These are phyloP conservation scores for Mustelus asterias DNA, from an alignment of 2,113 vertebrate species.

Conservation along the genomic window DNA sequence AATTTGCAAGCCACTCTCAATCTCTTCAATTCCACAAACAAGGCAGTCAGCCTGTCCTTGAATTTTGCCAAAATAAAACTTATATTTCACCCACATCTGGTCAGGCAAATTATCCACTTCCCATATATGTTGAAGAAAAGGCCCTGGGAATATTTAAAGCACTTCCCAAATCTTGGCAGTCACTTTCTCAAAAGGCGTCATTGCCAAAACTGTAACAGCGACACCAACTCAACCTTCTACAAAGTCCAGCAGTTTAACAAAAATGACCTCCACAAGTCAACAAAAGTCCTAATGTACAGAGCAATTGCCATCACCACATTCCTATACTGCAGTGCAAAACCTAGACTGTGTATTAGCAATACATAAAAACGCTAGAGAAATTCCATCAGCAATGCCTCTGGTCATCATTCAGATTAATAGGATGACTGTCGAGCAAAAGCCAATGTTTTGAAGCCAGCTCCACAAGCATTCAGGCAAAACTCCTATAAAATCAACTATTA, in stretches of 20 bases:
- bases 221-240: not conserved
- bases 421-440: not conserved
- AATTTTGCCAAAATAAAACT: too few species aligned
- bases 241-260: not conserved
- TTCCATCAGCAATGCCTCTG: not conserved
- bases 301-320: not conserved
- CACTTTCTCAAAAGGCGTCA: too few species aligned
- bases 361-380: not conserved
- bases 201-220: not conserved
- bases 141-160: too few species aligned
- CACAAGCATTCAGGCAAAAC: not conserved
- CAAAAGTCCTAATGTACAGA: not conserved
- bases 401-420: not conserved
- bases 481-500: not conserved
- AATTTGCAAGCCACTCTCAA: too few species aligned
- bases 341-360: not conserved
- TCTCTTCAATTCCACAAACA: too few species aligned
- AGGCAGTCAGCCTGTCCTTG: too few species aligned
- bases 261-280: not conserved
- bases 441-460: not conserved
- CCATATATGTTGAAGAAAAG: too few species aligned
- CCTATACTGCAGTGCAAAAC: too few species aligned
- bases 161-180: too few species aligned
- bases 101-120: too few species aligned
- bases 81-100: too few species aligned